phyloP scores from a whole-genome alignment of 2,113 vertebrate species.

The Lamprologus callipterus region DNA sequence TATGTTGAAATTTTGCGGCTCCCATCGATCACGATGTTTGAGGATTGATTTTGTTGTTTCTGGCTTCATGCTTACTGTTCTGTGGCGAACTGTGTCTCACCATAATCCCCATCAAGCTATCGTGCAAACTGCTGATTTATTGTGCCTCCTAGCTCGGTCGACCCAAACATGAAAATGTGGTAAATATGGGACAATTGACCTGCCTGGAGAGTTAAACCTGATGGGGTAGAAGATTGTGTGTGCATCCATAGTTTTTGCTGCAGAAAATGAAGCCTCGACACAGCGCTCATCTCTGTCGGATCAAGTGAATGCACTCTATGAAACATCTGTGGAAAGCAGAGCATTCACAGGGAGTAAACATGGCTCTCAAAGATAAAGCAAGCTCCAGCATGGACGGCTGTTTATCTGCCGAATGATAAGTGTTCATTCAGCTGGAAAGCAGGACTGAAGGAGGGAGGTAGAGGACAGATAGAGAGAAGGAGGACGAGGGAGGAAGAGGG shows the following conservation, averaged over 20 bases:
- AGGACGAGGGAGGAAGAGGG: conserved; percentile 11
- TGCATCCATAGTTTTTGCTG: neutral
- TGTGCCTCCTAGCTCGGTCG: conserved; percentile 4
- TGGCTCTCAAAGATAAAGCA: conserved; percentile 64
- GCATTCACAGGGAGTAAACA: conserved; percentile 53
- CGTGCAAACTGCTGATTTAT: conserved; percentile 12
- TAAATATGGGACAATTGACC: conserved; percentile 28
- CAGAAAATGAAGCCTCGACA: conserved; percentile 14
- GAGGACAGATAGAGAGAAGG: conserved; percentile 18
- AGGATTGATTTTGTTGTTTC: conserved; percentile 50
- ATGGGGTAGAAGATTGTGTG: neutral
- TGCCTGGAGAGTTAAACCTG: neutral
- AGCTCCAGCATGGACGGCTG: conserved; percentile 37
- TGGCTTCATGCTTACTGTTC: conserved; percentile 13
- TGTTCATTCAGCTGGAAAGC: conserved; percentile 59
- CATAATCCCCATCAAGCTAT: conserved; percentile 33
- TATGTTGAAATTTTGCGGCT: conserved; percentile 9
- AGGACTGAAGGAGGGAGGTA: conserved; percentile 28
- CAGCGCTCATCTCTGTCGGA: conserved; percentile 15
- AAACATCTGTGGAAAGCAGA: conserved; percentile 43
- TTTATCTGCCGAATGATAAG: conserved; percentile 65
- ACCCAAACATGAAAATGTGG: conserved; percentile 20
- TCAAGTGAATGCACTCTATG: conserved; percentile 2
- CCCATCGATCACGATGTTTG: conserved; percentile 30
- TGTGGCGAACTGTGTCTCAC: conserved; percentile 1